Conservation (phyloP, 2,888 invertebrate genomes). For the Scrobipalpa costella region DNA sequence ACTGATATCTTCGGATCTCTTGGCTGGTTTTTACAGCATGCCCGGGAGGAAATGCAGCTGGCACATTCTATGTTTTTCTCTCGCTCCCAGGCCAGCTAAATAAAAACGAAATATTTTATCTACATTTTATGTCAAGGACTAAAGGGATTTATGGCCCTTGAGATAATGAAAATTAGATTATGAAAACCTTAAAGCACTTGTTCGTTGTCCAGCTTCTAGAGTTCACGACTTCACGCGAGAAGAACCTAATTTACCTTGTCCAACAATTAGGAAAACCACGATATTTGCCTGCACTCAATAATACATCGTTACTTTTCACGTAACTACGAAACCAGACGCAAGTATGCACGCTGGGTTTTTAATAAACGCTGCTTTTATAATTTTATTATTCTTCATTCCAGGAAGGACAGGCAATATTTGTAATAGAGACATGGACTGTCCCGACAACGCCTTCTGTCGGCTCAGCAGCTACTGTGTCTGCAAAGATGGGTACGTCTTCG, state of each 20-base stretch:
- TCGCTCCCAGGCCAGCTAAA: too few species aligned
- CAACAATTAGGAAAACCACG: conserved; percentile 4
- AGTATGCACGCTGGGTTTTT: background rate
- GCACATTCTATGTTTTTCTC: too few species aligned
- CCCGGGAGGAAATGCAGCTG: too few species aligned
- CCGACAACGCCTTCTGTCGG: conserved; percentile 76
- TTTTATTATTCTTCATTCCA: conserved; percentile 38
- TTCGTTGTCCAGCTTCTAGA: too few species aligned
- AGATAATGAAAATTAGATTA: too few species aligned
- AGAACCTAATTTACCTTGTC: background rate
- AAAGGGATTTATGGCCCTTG: too few species aligned
- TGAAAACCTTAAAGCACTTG: too few species aligned
- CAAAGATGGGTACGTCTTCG: conserved; percentile 73
- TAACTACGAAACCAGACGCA: background rate
- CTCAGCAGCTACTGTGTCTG: conserved; percentile 72
- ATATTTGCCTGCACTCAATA: background rate
- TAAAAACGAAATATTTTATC: too few species aligned
- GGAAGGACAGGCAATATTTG: conserved; percentile 75
- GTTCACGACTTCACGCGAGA: background rate
- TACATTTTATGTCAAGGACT: too few species aligned
- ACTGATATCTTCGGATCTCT: too few species aligned
- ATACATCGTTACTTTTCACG: background rate
- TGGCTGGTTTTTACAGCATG: too few species aligned
- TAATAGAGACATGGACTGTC: conserved; percentile 68
- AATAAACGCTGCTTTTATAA: background rate